A percentile compares a stretch with the other conserved stretches of the same genome.
These are phyloP conservation scores for Calidris pugnax DNA, from an alignment of 2,113 vertebrate genomes.

Conservation along the genomic window DNA sequence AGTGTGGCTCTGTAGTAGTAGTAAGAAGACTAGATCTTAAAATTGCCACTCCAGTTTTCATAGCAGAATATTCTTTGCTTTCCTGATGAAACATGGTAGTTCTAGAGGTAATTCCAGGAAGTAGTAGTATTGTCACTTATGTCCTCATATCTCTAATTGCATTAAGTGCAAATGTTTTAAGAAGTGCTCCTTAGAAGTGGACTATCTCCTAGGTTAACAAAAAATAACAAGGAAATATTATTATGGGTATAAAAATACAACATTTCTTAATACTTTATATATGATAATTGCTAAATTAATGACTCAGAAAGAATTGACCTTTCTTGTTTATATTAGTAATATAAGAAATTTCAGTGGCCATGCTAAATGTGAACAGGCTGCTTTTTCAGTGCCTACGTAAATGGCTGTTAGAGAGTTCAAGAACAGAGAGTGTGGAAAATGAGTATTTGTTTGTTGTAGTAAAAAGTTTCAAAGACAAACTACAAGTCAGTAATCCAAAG, in stretches of 20 bases:
- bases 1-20: neutral
- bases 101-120: neutral
- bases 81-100: neutral
- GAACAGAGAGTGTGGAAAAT: neutral
- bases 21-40: neutral
- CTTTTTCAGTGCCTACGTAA: neutral
- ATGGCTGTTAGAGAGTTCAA: neutral
- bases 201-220: neutral
- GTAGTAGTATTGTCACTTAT: neutral
- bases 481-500: neutral
- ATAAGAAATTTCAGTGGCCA: neutral
- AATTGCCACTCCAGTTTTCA: neutral
- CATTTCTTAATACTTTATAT: neutral
- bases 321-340: neutral
- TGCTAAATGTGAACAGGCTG: neutral
- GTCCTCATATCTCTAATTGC: neutral
- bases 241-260: neutral
- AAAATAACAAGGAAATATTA: neutral
- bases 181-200: neutral
- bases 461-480: neutral
- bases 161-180: neutral
- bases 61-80: neutral
- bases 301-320: neutral
- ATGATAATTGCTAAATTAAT: neutral
- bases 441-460: neutral